These are phyloP conservation scores for Bhutanitis thaidina DNA, from an alignment of 2,888 invertebrate species.

Conservation along the genomic window DNA sequence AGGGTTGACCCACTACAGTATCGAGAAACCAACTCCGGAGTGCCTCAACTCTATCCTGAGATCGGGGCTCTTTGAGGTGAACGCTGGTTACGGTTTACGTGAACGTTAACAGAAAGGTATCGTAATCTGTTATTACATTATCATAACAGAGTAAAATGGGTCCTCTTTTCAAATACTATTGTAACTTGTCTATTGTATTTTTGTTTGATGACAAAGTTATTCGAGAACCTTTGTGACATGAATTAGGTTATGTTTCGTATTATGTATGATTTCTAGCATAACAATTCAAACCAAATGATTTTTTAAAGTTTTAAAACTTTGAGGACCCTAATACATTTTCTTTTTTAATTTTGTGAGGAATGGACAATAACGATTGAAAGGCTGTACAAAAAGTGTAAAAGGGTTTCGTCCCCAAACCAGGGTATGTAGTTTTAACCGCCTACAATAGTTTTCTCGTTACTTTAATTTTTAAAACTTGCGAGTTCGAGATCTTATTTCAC, in stretches of 20 bases:
- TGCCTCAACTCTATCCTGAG: conserved; percentile 90
- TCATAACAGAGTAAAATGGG: too few species aligned
- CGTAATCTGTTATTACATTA: too few species aligned
- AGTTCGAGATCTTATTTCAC: background rate
- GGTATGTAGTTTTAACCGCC: conserved; percentile 68
- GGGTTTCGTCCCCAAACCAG: conserved; percentile 71
- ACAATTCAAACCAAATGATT: too few species aligned
- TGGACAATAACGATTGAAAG: conserved; percentile 73
- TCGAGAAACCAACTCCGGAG: conserved; percentile 90
- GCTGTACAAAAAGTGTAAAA: conserved; percentile 59
- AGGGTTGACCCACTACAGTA: conserved; percentile 97
- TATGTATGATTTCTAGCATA: too few species aligned
- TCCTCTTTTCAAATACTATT: too few species aligned
- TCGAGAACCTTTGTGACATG: too few species aligned
- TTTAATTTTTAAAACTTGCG: background rate
- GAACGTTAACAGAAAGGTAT: too few species aligned
- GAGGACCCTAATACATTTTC: conserved; percentile 18
- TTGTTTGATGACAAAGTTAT: background rate
- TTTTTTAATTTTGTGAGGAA: conserved; percentile 43
- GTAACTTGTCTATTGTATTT: too few species aligned
- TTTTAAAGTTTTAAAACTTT: background rate
- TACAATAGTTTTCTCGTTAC: conserved; percentile 28
- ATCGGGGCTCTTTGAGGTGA: conserved; percentile 89
- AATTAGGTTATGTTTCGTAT: too few species aligned
- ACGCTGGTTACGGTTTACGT: background rate